Evolutionary conservation across 2,113 vertebrate genomes (phyloP), one percentile per base, ranked within the genome.

Genomic region (Myrmophylax atrothorax): DNA sequence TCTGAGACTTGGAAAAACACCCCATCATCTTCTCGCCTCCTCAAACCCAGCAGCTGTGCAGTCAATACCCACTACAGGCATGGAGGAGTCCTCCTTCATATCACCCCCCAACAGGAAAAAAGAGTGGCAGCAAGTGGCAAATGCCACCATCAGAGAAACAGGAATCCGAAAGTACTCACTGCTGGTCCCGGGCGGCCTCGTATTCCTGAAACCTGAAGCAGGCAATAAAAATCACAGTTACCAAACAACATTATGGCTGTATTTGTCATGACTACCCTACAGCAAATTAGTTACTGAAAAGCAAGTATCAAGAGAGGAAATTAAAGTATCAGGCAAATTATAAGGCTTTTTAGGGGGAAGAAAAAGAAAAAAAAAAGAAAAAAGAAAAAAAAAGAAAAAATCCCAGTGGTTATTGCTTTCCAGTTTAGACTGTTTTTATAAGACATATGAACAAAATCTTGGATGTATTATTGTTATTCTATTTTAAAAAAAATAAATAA

Each of bases 131-230:
- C 14, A 62, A 49, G 37, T 13, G 26, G 18, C 58, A 78, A 82
- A 75, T 5, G 28, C 15, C 31, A 40, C 31, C 46, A 33, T 4
- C 6, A 37, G 63, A 77, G 59, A 74, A 55, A 84, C 4, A 80
- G 42, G 62, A 66, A 44, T 23, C 2, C n/a, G 19, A 40, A 82
- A 85, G 11, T 88, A 97, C 99, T 99, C 98, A 99, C 99, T 3
- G 98, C 97, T 12, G 98, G 98, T 95, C 99, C 99, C 0, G 98
- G 98, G 10, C 99, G 98, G 53, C 99, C 99, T 91, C 99, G 98
- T 67, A 99, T 99, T 35, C 99, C 99, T 18, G 98, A 98, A 78
- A 99, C 98, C 99, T 99, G 92, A 64, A 94, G 9, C 62, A 84
- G 59, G 17, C 60, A 82, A 92, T 0, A 75, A 0, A 35, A 87